Base-by-base conservation (phyloP, 2,113 vertebrate genomes). In the Laticauda laticaudata region DNA sequence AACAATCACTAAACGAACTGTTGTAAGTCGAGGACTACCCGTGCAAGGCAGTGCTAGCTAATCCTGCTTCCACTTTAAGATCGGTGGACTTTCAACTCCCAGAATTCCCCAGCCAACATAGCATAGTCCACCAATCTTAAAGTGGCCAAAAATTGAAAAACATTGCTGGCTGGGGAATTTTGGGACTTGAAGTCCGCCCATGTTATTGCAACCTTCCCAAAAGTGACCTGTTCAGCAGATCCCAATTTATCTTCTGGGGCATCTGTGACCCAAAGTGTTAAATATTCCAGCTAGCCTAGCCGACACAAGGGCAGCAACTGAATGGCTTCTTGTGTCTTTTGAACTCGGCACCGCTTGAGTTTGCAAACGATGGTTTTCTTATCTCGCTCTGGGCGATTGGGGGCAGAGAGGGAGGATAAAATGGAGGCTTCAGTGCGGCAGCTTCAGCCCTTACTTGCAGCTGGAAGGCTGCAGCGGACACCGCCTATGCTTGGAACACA, bases 401-500 rank as follows among this genome's bases (percentile, higher is more conserved):
- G n/a, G 64, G n/a, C 61, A 0, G n/a, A 34, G n/a, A 20, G 64
- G 14, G 14, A 1, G 3, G 20, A 18, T 20, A 7, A 81, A 39
- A 5, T 29, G 1, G 29, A 43, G 15, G 34, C 75, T 81, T 81
- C 7, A 8, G 34, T 81, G 34, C 15, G 1, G 34, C 69, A 81
- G 69, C 6, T 14, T 39, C 53, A 45, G 75, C 92, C 34, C 51
- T 10, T 4, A 1, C 59, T 1, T 88, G 93, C 95, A 90, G 43
- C 85, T 0, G 11, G 94, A 91, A 8, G 1, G 56, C 86, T 85
- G 2, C 10, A 1, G 90, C 23, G 53, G 64, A 24, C 26, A 39
- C 34, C 75, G 88, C 45, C 75, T 34, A 87, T 96, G 95, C 91
- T 96, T 95, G 97, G 96, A 97, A 97, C 90, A 69, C 91, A 81